Conservation (phyloP, 2,113 vertebrate genomes). For the Bos taurus region DNA sequence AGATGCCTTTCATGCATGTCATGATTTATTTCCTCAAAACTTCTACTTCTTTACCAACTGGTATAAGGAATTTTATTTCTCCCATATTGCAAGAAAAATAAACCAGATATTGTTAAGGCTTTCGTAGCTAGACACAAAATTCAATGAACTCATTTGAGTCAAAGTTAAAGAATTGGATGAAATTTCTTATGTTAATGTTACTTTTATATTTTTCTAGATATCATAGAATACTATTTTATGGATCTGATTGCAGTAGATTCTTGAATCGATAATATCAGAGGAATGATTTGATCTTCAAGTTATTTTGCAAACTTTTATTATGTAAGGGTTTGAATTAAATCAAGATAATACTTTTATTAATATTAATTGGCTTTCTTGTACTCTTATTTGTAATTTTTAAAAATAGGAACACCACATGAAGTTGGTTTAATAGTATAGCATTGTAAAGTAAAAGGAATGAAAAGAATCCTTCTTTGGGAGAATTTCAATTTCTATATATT, state of each 20-base stretch:
- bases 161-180: neutral
- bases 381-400: neutral
- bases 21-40: neutral
- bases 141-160: conserved; percentile 8
- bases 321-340: neutral
- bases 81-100: neutral
- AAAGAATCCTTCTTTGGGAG: neutral
- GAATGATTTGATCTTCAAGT: neutral
- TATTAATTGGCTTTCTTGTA: conserved; percentile 8
- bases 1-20: neutral
- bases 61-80: neutral
- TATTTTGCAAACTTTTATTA: neutral
- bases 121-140: neutral
- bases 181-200: neutral
- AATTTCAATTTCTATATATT: conserved; percentile 17
- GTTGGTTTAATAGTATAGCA: neutral
- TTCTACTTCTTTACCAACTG: neutral
- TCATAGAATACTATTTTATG: neutral
- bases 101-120: neutral
- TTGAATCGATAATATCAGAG: neutral
- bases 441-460: neutral
- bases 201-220: neutral
- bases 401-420: neutral
- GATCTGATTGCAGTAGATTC: neutral
- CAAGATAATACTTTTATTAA: neutral